Percentiles rank a stretch among this genome's conserved stretches.
Conservation (phyloP, 1,140 invertebrate genomes). For the Anastatus disparis region DNA sequence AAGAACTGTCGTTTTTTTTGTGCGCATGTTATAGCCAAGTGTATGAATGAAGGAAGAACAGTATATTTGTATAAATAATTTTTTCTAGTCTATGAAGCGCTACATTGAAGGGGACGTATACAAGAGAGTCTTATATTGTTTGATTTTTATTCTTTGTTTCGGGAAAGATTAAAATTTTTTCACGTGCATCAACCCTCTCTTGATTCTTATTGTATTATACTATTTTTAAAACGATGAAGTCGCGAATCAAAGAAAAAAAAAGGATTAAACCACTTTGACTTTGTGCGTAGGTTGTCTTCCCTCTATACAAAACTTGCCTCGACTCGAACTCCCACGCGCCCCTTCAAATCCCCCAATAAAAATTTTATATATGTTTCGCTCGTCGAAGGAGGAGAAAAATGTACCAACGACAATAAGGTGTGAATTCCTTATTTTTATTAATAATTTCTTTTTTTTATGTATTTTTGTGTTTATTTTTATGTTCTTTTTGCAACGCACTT, state of each 20-base stretch:
- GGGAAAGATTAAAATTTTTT: too few species aligned
- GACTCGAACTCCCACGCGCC: slow-evolving; percentile 1
- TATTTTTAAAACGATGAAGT: too few species aligned
- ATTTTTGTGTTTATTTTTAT: too few species aligned
- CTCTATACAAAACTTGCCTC: background rate
- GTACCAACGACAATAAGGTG: slow-evolving; percentile 33
- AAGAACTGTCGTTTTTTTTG: background rate
- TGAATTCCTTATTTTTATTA: background rate
- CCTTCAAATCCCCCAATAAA: too few species aligned
- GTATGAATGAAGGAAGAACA: background rate
- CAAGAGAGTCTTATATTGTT: background rate
- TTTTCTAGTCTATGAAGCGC: slow-evolving; percentile 37
- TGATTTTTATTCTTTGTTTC: background rate
- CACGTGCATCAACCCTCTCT: too few species aligned
- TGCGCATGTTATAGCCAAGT: background rate
- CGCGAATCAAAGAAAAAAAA: too few species aligned
- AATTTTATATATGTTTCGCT: background rate
- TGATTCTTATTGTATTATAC: background rate
- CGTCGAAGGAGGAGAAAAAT: background rate
- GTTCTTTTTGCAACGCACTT: background rate
- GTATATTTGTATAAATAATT: slow-evolving; percentile 12
- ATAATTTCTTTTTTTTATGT: background rate
- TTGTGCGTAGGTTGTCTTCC: background rate
- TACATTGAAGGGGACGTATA: slow-evolving; percentile 13
- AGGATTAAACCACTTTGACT: too few species aligned